phyloP scores from a whole-genome alignment of 2,113 vertebrate genomes.

The Poeciliopsis retropinna region DNA sequence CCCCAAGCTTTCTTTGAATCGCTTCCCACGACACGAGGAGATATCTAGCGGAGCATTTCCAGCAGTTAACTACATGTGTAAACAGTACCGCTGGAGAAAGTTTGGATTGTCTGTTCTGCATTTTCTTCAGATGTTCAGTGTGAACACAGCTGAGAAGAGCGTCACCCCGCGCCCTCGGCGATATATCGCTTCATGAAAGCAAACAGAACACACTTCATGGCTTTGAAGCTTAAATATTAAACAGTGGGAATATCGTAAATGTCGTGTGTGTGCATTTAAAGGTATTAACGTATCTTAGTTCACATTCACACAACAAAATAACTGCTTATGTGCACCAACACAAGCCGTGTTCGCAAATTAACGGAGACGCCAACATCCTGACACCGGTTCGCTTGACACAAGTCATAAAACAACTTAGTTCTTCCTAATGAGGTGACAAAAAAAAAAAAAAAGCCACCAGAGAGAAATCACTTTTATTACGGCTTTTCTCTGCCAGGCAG shows the following conservation, averaged over 20 bases:
- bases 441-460: slow-evolving; percentile 1
- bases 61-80: no score
- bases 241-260: not conserved
- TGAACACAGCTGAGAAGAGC: not conserved
- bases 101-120: no score
- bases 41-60: no score
- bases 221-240: not conserved
- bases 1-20: no score
- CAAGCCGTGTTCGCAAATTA: not conserved
- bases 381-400: not conserved
- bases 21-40: no score
- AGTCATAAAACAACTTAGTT: not conserved
- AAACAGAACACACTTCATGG: not conserved
- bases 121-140: not conserved
- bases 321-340: not conserved
- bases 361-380: not conserved
- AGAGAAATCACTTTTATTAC: slow-evolving; percentile 1
- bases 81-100: no score
- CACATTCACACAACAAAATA: not conserved
- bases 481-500: slow-evolving; percentile 2
- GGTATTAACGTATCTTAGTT: not conserved
- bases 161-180: not conserved
- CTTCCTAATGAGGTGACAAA: slow-evolving; percentile 3
- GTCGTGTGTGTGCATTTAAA: not conserved
- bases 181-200: not conserved